phyloP scores from a whole-genome alignment of 2,888 invertebrate species.

The Hermodice carunculata region DNA sequence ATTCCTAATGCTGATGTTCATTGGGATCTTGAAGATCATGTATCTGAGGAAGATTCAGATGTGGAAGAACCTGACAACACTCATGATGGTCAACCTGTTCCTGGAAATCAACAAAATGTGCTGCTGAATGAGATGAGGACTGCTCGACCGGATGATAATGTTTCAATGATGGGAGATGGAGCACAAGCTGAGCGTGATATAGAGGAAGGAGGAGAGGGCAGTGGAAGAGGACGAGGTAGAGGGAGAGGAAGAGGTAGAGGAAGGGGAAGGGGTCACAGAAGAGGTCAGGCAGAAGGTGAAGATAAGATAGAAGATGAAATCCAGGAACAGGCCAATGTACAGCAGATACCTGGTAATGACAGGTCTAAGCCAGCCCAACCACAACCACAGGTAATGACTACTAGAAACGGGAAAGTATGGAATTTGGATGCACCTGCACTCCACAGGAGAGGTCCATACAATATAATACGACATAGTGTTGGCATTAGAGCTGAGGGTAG shows the following conservation, averaged over 20 bases:
- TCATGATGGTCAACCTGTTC: background rate
- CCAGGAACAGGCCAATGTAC: too few relatives aligned
- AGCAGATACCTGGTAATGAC: background rate
- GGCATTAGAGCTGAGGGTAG: background rate
- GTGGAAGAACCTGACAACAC: background rate
- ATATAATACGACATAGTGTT: background rate
- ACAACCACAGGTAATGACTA: background rate
- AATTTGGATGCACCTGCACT: too few relatives aligned
- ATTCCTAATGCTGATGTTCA: background rate
- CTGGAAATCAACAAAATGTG: background rate
- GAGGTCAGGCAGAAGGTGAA: background rate
- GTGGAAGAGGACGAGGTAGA: background rate
- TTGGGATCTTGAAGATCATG: background rate
- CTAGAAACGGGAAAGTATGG: background rate
- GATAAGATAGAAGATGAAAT: too few relatives aligned
- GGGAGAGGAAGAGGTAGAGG: background rate
- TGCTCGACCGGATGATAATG: too few relatives aligned
- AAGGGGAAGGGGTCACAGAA: background rate
- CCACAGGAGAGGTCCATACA: background rate
- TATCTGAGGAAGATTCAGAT: background rate
- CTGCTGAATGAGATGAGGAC: background rate
- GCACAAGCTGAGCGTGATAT: too few relatives aligned
- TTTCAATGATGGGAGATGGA: too few relatives aligned
- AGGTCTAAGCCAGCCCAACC: too few relatives aligned
- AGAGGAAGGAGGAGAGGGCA: too few relatives aligned